Evolutionary conservation across 2,797 vertebrate species (phyloP).

Genomic region (Odontamblyopus rebecca): DNA sequence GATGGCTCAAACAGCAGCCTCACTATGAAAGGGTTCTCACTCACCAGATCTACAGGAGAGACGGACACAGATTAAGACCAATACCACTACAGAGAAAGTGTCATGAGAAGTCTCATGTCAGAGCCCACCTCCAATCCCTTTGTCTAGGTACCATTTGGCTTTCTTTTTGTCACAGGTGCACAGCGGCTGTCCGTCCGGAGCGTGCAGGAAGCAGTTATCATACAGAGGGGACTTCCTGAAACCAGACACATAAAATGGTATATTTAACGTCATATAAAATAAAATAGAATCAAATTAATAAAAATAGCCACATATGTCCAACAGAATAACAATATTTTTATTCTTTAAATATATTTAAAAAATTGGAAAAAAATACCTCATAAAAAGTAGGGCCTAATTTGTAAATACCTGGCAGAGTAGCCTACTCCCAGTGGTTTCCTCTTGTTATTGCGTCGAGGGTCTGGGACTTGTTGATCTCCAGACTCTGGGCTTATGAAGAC

Average conservation of each 20-base stretch:
- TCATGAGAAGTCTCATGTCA: background rate
- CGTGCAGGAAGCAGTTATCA: slow-evolving; percentile 97
- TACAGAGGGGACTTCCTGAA: slow-evolving; percentile 94
- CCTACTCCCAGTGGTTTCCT: slow-evolving; percentile 90
- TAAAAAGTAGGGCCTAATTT: background rate
- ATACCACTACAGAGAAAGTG: background rate
- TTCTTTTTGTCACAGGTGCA: slow-evolving; percentile 99
- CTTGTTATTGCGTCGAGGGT: slow-evolving; percentile 87
- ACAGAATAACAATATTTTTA: background rate
- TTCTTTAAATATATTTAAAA: no score
- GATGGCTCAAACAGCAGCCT: slow-evolving; percentile 93
- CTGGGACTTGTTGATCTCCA: slow-evolving; percentile 84
- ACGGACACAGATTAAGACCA: slow-evolving; percentile 1
- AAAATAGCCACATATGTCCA: background rate
- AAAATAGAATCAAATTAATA: no score
- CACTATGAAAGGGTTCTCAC: slow-evolving; percentile 91
- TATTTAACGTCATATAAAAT: background rate
- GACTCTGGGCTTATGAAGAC: slow-evolving; percentile 67
- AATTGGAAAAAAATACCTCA: background rate
- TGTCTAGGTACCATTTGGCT: slow-evolving; percentile 97
- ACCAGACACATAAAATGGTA: background rate
- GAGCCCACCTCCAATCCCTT: slow-evolving; percentile 91
- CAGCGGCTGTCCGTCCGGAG: slow-evolving; percentile 94
- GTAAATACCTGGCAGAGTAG: slow-evolving; percentile 89
- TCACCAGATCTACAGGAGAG: slow-evolving; percentile 82